Evolutionary conservation across 1,140 invertebrate species (phyloP), one percentile per base, ranked within the genome.

Genomic region (Microplitis mediator): DNA sequence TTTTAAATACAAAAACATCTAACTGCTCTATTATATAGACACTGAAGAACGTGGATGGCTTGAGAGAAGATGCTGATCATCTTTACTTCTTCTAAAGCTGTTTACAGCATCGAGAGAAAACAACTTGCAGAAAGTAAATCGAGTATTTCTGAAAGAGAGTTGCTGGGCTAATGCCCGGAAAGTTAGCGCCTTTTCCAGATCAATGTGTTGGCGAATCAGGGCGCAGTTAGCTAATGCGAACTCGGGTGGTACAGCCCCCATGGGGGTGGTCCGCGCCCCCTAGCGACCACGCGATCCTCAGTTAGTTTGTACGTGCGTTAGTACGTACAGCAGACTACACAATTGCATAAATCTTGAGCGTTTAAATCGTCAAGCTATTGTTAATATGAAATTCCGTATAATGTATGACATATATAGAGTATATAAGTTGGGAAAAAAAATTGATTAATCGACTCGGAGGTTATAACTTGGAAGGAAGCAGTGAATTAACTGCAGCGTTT

Each of bases 211-310:
- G 77, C 79, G 82, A 83, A 83, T 83, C 80, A 83, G 82, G 77
- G 75, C 78, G 76, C 76, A 81, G 82, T 82, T 82, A 83, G 77
- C 79, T 83, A 83, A 82, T 83, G 78, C 79, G 75, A 74, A 75
- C 69, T 73, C 75, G 71, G 74, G 72, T 77, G 76, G 77, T 74
- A 83, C 80, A 77, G 76, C 80, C 76, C 81, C 76, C 79, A 66
- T 73, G 80, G 78, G 82, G 77, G 71, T 76, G 78, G 77, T 79
- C 79, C 63, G 65, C 68, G 16, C 61, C 66, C 75, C 69, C 52
- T 23, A 64, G 62, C 51, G 65, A 54, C 65, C 14, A 54, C 51
- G 16, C 39, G 39, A 45, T 45, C 39, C 4, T 11, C 16, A 11
- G 6, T 14, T 51, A 11, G 6, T 14, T 51, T 13, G 45, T 54